A percentile compares a stretch with the other conserved stretches of the same genome.
phyloP scores from a whole-genome alignment of 1,140 invertebrate species.

The Andrena cerasifolii region DNA sequence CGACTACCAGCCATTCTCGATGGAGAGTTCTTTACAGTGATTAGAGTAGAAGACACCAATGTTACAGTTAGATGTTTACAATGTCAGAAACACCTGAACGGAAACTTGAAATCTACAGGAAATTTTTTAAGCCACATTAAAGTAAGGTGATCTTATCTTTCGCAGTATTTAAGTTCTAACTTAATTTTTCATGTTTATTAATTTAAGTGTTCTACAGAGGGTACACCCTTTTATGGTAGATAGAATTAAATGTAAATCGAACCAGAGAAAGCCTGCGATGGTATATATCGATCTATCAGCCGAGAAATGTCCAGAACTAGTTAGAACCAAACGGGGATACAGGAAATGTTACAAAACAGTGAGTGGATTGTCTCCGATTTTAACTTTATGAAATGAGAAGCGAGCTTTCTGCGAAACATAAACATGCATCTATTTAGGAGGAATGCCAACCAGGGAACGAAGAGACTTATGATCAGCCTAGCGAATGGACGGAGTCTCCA shows the following conservation, averaged over 20 bases:
- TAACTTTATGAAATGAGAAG: not conserved
- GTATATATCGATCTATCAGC: slow-evolving; percentile 77
- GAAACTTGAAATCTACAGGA: slow-evolving; percentile 80
- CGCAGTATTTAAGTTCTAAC: not conserved
- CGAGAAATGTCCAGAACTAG: slow-evolving; percentile 74
- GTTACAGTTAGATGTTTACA: slow-evolving; percentile 79
- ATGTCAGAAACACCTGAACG: slow-evolving; percentile 79
- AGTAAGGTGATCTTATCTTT: slow-evolving; percentile 64
- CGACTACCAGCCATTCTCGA: slow-evolving; percentile 80
- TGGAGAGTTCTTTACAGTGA: slow-evolving; percentile 80
- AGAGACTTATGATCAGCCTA: slow-evolving; percentile 71
- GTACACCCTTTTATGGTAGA: slow-evolving; percentile 79
- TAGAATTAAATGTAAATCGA: slow-evolving; percentile 80
- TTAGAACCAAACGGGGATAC: slow-evolving; percentile 74
- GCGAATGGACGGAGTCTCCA: slow-evolving; percentile 73
- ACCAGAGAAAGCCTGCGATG: slow-evolving; percentile 79
- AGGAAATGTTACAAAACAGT: slow-evolving; percentile 77
- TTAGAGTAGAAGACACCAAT: slow-evolving; percentile 78
- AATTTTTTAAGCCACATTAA: slow-evolving; percentile 82
- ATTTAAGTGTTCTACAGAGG: slow-evolving; percentile 71
- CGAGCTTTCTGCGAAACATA: slow-evolving; percentile 10
- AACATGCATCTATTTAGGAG: slow-evolving; percentile 69
- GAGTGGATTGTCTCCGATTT: slow-evolving; percentile 29
- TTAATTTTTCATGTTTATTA: slow-evolving; percentile 35
- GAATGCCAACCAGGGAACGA: slow-evolving; percentile 70